These are phyloP conservation scores for Polyploca ridens DNA, from an alignment of 2,888 invertebrate species.

Conservation along the genomic window DNA sequence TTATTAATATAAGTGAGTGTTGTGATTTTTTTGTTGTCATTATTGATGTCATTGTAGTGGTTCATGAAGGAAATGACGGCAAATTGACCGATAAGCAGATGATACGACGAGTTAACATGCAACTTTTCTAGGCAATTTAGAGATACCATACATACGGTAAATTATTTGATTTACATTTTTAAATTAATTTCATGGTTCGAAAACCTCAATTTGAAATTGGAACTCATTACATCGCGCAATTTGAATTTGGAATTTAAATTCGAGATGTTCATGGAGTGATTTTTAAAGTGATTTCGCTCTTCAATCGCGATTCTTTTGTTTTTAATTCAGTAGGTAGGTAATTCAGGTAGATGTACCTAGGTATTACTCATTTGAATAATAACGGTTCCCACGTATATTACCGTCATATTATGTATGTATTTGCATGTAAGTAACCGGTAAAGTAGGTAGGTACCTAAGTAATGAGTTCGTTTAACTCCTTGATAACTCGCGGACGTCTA, in stretches of 20 bases:
- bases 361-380: conserved; percentile 15
- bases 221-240: conserved; percentile 4
- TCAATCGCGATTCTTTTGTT: not conserved
- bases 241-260: conserved; percentile 6
- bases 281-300: not conserved
- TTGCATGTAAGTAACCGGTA: not conserved
- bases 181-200: conserved; percentile 3
- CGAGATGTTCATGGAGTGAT: not conserved
- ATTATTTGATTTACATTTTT: conserved; percentile 9
- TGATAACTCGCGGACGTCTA: conserved; percentile 10
- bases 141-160: conserved; percentile 33
- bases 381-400: conserved; percentile 26
- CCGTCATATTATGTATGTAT: not conserved
- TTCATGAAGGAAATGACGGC: conserved; percentile 68
- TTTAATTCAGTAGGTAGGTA: not conserved
- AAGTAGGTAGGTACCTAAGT: no score
- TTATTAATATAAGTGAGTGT: conserved; percentile 16
- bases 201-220: not conserved
- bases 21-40: conserved; percentile 31
- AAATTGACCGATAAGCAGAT: conserved; percentile 64
- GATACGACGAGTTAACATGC: conserved; percentile 44
- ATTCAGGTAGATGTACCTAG: not conserved
- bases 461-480: conserved; percentile 20
- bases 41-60: conserved; percentile 48
- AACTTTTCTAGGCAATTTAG: conserved; percentile 28